A percentile compares a stretch with the other conserved stretches of the same genome.
Evolutionary conservation across 2,113 vertebrate species (phyloP).

Genomic region (Choloepus hoffmanni): DNA sequence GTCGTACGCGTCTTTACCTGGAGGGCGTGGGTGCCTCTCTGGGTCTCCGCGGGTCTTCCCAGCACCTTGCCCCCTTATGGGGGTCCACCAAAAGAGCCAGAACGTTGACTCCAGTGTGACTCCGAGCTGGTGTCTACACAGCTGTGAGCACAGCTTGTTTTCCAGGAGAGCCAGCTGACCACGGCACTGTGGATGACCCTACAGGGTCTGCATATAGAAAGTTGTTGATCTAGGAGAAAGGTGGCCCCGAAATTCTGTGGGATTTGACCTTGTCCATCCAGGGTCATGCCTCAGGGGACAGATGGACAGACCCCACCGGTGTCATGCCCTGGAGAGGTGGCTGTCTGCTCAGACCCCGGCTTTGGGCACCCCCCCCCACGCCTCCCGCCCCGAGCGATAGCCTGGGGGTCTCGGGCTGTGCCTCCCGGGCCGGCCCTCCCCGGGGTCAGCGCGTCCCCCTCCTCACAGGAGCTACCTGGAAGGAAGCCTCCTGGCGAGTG

Average conservation of each 20-base stretch:
- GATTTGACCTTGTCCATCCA: too few species aligned
- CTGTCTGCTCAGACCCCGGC: neutral
- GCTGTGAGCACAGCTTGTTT: rapidly evolving
- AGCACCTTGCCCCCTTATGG: neutral
- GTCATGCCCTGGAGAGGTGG: neutral
- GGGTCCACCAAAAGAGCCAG: neutral
- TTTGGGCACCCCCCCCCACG: neutral
- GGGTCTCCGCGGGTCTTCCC: neutral
- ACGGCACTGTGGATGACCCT: too few species aligned
- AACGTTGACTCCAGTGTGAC: neutral
- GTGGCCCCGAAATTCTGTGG: too few species aligned
- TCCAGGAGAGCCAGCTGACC: neutral
- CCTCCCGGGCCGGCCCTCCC: neutral
- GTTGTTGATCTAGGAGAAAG: neutral
- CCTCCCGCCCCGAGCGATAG: too few species aligned
- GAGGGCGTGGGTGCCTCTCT: too few species aligned
- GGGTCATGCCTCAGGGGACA: neutral
- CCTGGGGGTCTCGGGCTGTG: neutral
- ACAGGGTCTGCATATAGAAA: neutral
- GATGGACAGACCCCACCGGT: neutral
- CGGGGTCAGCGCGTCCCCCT: neutral
- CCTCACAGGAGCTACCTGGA: conserved; percentile 95
- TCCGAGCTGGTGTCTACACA: rapidly evolving
- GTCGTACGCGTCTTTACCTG: too few species aligned
- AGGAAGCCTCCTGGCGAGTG: conserved; percentile 94